Percentiles rank a stretch among this genome's conserved stretches.
These are phyloP conservation scores for Mustela nigripes DNA, from an alignment of 2,113 vertebrate species.

Conservation along the genomic window DNA sequence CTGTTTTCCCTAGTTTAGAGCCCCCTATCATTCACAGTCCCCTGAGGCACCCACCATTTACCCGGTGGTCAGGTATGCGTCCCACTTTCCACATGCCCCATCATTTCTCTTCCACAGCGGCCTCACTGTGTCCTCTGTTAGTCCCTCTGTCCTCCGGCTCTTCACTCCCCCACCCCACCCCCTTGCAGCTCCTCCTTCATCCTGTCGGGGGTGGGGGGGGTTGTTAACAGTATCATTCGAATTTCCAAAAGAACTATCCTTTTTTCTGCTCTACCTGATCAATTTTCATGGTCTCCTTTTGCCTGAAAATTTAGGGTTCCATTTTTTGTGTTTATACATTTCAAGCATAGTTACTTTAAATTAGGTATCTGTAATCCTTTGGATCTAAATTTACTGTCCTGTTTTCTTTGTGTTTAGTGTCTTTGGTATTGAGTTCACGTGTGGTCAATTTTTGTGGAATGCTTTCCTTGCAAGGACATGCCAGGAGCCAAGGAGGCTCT, in stretches of 20 bases:
- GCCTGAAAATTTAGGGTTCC: neutral
- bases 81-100: accelerated
- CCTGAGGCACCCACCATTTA: accelerated
- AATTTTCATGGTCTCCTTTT: neutral
- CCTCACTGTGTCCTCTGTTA: neutral
- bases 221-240: neutral
- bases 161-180: neutral
- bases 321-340: neutral
- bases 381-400: accelerated
- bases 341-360: neutral
- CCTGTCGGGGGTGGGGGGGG: too few species aligned
- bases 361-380: neutral
- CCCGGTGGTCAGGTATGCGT: accelerated
- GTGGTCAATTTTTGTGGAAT: too few species aligned
- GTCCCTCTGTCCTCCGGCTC: neutral
- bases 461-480: neutral
- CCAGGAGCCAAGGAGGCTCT: neutral
- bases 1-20: accelerated
- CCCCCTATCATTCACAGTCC: neutral
- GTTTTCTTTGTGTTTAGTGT: neutral
- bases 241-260: neutral
- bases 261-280: neutral
- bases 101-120: neutral
- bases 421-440: neutral
- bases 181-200: too few species aligned